phyloP scores from a whole-genome alignment of 2,113 vertebrate species.

The Hippoglossus stenolepis region DNA sequence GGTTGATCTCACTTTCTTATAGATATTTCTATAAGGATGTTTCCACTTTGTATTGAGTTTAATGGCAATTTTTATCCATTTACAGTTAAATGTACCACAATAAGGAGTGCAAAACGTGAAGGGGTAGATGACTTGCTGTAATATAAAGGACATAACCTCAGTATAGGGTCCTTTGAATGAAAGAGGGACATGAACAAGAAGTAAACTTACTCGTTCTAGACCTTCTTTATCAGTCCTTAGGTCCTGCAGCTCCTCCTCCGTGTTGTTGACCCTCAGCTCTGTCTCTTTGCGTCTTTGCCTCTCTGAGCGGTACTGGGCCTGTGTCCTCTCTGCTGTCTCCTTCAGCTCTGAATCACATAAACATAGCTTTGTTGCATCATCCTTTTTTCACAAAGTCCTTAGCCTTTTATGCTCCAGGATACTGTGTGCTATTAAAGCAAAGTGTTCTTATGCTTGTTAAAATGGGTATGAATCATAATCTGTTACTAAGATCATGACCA shows the following conservation, averaged over 20 bases:
- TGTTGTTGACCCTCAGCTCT: slow-evolving; percentile 81
- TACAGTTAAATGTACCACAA: neutral
- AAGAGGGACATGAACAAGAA: neutral
- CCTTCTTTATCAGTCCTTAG: slow-evolving; percentile 88
- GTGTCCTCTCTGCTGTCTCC: slow-evolving; percentile 83
- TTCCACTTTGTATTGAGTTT: too few relatives aligned
- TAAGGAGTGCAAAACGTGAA: too few relatives aligned
- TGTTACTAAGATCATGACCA: too few relatives aligned
- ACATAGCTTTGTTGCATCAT: too few relatives aligned
- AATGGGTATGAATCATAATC: too few relatives aligned
- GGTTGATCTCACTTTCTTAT: too few relatives aligned
- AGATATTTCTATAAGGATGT: too few relatives aligned
- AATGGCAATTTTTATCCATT: neutral
- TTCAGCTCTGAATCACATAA: slow-evolving; percentile 84
- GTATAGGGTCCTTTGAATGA: neutral
- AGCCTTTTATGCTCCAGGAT: too few relatives aligned
- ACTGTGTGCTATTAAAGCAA: too few relatives aligned
- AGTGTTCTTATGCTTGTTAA: too few relatives aligned
- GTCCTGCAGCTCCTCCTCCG: slow-evolving; percentile 92
- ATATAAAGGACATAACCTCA: neutral
- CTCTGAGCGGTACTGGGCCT: slow-evolving; percentile 85
- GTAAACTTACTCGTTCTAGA: slow-evolving; percentile 85
- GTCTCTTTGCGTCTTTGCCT: slow-evolving; percentile 90
- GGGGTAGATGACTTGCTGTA: too few relatives aligned
- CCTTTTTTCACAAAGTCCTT: too few relatives aligned